Evolutionary conservation across 1,140 invertebrate genomes (phyloP).

Genomic region (Mercenaria mercenaria): DNA sequence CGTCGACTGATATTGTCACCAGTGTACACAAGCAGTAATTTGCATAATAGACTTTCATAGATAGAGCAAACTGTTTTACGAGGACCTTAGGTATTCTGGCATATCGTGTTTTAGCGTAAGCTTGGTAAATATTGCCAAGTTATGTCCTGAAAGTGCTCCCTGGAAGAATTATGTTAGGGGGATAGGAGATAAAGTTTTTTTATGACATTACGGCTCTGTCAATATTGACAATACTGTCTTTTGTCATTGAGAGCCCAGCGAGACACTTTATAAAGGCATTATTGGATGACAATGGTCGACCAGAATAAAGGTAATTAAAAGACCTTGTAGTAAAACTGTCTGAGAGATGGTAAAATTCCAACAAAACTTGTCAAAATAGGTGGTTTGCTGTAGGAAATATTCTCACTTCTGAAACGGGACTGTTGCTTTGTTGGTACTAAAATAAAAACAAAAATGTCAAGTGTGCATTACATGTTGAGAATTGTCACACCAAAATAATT

Average conservation of each 20-base stretch:
- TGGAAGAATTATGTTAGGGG: constrained; percentile 8
- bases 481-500: background rate
- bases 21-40: constrained; percentile 46
- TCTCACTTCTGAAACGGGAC: background rate
- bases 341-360: background rate
- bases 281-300: background rate
- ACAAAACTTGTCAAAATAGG: background rate
- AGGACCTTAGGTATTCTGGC: background rate
- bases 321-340: background rate
- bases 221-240: constrained; percentile 53
- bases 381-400: background rate
- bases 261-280: constrained; percentile 30
- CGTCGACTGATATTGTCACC: constrained; percentile 55
- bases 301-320: constrained; percentile 1
- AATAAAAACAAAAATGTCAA: background rate
- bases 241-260: constrained; percentile 23
- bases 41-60: constrained; percentile 59
- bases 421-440: too few species aligned
- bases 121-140: background rate
- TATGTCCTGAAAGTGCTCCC: constrained; percentile 23
- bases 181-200: constrained; percentile 38
- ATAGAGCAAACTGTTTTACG: constrained; percentile 54
- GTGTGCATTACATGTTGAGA: background rate
- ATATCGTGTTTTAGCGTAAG: constrained; percentile 17
- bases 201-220: constrained; percentile 13